These are phyloP conservation scores for Phataginus tricuspis DNA, from an alignment of 2,797 vertebrate species.

Conservation along the genomic window DNA sequence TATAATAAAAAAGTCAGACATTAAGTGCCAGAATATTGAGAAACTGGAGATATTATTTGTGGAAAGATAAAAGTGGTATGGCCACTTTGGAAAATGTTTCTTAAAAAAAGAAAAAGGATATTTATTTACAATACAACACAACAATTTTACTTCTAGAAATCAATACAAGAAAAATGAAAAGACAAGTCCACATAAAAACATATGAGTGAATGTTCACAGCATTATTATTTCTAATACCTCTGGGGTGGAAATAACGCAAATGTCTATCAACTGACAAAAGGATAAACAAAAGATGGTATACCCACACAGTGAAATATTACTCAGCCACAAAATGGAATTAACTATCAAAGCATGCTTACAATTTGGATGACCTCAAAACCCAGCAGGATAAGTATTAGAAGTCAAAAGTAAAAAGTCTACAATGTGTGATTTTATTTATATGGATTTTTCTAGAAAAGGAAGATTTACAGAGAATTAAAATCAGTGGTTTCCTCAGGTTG, in stretches of 20 bases:
- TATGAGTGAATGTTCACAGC: background rate
- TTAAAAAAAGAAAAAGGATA: background rate
- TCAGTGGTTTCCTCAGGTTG: background rate
- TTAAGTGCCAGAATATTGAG: background rate
- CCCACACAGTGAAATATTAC: background rate
- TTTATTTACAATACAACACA: background rate
- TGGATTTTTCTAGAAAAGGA: background rate
- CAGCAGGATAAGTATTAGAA: background rate
- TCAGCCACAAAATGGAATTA: background rate
- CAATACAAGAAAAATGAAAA: background rate
- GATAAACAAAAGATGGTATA: background rate
- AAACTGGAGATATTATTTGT: background rate
- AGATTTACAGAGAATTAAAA: background rate
- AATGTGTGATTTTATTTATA: background rate
- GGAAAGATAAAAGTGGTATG: background rate
- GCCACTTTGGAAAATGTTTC: background rate
- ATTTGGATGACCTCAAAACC: background rate
- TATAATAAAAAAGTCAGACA: background rate
- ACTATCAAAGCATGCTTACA: background rate
- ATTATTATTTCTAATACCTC: background rate
- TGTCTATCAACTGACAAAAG: background rate
- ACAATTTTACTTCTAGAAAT: background rate
- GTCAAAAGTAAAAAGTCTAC: background rate
- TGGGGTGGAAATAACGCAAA: background rate
- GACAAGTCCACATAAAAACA: background rate